Base-by-base conservation (phyloP, 2,113 vertebrate species). In the Oncorhynchus tshawytscha region DNA sequence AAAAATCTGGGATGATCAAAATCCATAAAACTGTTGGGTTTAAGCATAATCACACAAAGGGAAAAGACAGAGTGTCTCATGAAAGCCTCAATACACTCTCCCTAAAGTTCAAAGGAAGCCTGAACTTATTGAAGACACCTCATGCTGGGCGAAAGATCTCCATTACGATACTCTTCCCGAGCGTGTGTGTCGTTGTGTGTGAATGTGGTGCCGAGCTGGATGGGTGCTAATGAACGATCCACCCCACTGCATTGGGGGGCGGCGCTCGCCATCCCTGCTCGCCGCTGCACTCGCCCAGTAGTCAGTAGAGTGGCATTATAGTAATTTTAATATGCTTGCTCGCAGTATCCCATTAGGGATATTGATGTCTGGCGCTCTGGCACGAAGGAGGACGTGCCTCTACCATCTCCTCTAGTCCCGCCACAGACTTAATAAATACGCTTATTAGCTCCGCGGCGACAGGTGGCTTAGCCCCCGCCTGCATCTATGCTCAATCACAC, bases 331-430 rank as follows among this genome's bases (percentile, higher is more conserved):
- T 85, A 91, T 87, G 80, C 74, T 84, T 76, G 75, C 86, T 91
- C 74, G 78, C 87, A 87, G 91, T 89, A 85, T 91, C 91, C 87
- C 90, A 93, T 93, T 91, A 93, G 85, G 88, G 82, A 91, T 91
- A 93, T 89, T 90, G 92, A 91, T 93, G 90, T 76, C 77, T 75
- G 84, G 85, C 84, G 84, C 81, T 86, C 84, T 86, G 88, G 91
- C 89, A 90, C 84, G 84, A 82, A 29, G 69, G 79, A 89, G 86
- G 85, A 88, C 85, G 60, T 85, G 87, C 76, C 84, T 81, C 45
- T 45, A 5, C 24, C 20, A 29, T 3, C 39, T 39, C 62, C 8
- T 85, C 88, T 85, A 82, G 78, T 13, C 0, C 72, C 16, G 78
- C 85, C 59, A 84, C 84, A 69, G 82, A 91, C 90, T 91, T 88